Conservation (phyloP, 2,113 vertebrate species). For the Falco punctatus region DNA sequence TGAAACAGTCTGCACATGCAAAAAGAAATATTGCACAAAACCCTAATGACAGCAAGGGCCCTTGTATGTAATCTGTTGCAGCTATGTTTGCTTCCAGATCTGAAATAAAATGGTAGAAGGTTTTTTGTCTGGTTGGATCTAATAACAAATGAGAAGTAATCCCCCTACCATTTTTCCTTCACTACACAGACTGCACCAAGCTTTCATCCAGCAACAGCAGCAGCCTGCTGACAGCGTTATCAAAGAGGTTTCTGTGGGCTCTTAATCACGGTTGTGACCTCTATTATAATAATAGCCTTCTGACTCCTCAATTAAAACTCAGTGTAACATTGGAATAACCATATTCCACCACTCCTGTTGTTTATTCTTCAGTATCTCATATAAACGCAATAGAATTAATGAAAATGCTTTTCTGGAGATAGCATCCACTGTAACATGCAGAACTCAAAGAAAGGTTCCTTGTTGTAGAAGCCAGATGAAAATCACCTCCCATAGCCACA, state of each 20-base stretch:
- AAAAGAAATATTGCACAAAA: constrained; percentile 17
- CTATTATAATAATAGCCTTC: neutral
- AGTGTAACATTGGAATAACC: neutral
- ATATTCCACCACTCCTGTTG: neutral
- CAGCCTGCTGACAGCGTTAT: neutral
- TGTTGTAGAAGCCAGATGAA: neutral
- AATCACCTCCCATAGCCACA: neutral
- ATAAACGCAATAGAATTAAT: neutral
- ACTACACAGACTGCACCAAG: neutral
- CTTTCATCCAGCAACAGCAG: neutral
- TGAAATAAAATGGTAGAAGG: neutral
- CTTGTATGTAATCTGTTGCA: neutral
- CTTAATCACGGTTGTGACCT: neutral
- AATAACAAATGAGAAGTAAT: neutral
- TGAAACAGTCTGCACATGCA: constrained; percentile 7
- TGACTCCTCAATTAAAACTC: neutral
- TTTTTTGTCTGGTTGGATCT: neutral
- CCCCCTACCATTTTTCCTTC: neutral
- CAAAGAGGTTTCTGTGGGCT: neutral
- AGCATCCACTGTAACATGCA: neutral
- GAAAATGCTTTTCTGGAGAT: neutral
- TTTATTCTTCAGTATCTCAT: neutral
- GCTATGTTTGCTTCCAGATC: neutral
- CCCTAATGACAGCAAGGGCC: neutral
- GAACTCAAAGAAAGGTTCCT: neutral